Percentiles rank a stretch among this genome's conserved stretches.
Evolutionary conservation across 53 echinoderm and acorn worm genomes (phyloP).

Genomic region (Pentamera pediparva): DNA sequence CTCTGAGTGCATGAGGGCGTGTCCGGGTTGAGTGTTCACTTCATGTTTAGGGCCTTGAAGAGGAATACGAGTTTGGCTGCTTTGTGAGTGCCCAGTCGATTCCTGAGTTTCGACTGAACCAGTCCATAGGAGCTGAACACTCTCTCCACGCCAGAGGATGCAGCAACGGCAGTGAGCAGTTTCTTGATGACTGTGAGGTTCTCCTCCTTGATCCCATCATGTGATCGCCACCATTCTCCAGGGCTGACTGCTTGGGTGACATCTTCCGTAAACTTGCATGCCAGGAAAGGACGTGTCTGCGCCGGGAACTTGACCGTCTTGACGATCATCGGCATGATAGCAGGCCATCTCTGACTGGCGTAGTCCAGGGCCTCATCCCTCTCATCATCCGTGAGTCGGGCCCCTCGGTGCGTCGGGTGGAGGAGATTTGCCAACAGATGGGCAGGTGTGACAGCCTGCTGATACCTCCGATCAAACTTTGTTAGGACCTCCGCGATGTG

Average conservation of each 20-base stretch:
- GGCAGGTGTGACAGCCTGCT: slow-evolving; percentile 2
- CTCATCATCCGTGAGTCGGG: not conserved
- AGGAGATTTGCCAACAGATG: slow-evolving; percentile 8
- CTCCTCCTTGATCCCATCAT: slow-evolving; percentile 13
- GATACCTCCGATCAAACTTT: not conserved
- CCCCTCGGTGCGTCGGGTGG: not conserved
- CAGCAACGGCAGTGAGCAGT: slow-evolving; percentile 22
- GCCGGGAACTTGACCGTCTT: slow-evolving; percentile 17
- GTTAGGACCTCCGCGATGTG: not conserved
- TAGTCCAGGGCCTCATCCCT: slow-evolving; percentile 4
- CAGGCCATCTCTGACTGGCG: not conserved
- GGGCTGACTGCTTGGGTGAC: slow-evolving; percentile 19
- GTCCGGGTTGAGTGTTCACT: too few relatives aligned
- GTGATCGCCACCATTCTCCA: slow-evolving; percentile 16
- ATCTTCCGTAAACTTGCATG: slow-evolving; percentile 10
- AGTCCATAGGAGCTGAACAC: slow-evolving; percentile 40
- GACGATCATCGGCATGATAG: slow-evolving; percentile 19
- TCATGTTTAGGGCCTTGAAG: not conserved
- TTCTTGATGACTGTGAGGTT: not conserved
- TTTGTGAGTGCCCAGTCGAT: not conserved
- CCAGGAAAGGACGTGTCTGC: not conserved
- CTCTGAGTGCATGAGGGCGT: too few relatives aligned
- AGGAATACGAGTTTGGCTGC: not conserved
- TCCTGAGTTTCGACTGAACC: not conserved
- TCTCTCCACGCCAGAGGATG: slow-evolving; percentile 20